phyloP scores from a whole-genome alignment of 2,797 vertebrate genomes.

The Triplophysa bombifrons region DNA sequence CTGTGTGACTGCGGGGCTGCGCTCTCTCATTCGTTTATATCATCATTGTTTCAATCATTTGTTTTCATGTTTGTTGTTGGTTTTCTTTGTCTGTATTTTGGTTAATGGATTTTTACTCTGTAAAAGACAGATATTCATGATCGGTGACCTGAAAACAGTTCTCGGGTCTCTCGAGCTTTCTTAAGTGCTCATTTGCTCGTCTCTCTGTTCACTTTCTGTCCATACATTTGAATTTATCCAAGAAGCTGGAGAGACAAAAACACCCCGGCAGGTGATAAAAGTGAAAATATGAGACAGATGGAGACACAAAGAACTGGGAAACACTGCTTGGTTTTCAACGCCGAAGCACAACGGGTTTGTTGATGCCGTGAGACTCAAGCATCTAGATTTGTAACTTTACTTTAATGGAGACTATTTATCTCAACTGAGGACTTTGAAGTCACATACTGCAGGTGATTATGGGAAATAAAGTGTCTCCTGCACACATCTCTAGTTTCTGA shows the following conservation, averaged over 20 bases:
- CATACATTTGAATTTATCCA: constrained; percentile 63
- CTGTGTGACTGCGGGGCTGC: no score
- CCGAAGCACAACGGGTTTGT: not conserved
- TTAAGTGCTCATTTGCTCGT: not conserved
- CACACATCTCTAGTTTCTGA: not conserved
- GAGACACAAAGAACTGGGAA: not conserved
- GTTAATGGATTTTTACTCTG: no score
- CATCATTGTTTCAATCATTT: not conserved
- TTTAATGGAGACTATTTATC: not conserved
- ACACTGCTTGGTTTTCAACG: not conserved
- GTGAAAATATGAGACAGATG: constrained; percentile 22
- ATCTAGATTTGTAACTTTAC: not conserved
- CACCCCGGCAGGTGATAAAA: not conserved
- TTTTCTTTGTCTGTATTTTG: no score
- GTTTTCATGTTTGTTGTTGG: not conserved
- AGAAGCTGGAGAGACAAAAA: constrained; percentile 28
- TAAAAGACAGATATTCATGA: no score
- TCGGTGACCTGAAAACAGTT: no score
- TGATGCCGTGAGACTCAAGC: not conserved
- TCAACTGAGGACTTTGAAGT: not conserved
- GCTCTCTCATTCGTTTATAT: no score
- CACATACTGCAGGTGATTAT: not conserved
- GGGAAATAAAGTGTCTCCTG: not conserved
- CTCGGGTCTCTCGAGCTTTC: not conserved
- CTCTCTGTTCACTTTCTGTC: constrained; percentile 59